Evolutionary conservation across 2,797 vertebrate species (phyloP).

Genomic region (Enteromius afrohamiltoni): DNA sequence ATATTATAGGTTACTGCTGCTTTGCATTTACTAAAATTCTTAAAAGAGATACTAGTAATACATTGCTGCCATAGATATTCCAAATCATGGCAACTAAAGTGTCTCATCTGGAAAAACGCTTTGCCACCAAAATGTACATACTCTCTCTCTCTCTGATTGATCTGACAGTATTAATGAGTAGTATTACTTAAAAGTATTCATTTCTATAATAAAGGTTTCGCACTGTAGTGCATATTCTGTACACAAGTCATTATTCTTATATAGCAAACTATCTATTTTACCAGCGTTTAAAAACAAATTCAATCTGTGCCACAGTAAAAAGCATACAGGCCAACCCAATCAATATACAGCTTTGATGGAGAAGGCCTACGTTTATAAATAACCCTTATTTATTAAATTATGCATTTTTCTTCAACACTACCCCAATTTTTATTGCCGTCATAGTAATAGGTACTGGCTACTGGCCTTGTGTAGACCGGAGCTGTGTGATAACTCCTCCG

Average conservation of each 20-base stretch:
- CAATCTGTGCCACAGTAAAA: neutral
- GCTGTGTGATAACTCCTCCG: neutral
- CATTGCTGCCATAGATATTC: too few species aligned
- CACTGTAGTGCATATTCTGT: too few species aligned
- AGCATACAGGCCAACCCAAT: neutral
- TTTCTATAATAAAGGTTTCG: neutral
- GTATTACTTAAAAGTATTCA: too few species aligned
- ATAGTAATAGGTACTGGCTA: too few species aligned
- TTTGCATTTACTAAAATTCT: too few species aligned
- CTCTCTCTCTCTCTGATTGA: neutral
- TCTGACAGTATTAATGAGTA: too few species aligned
- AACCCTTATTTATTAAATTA: neutral
- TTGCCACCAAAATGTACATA: too few species aligned
- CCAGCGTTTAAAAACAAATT: neutral
- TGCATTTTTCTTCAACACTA: neutral
- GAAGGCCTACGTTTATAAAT: neutral
- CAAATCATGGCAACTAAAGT: too few species aligned
- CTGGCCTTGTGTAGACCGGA: neutral
- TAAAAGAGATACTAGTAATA: too few species aligned
- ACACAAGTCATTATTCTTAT: too few species aligned
- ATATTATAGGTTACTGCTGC: too few species aligned
- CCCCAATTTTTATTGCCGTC: neutral
- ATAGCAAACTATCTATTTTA: neutral
- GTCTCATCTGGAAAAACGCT: too few species aligned
- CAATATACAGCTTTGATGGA: neutral